Percentiles rank a stretch among this genome's conserved stretches.
Evolutionary conservation across 2,113 vertebrate species (phyloP).

Genomic region (Cheilinus undulatus): DNA sequence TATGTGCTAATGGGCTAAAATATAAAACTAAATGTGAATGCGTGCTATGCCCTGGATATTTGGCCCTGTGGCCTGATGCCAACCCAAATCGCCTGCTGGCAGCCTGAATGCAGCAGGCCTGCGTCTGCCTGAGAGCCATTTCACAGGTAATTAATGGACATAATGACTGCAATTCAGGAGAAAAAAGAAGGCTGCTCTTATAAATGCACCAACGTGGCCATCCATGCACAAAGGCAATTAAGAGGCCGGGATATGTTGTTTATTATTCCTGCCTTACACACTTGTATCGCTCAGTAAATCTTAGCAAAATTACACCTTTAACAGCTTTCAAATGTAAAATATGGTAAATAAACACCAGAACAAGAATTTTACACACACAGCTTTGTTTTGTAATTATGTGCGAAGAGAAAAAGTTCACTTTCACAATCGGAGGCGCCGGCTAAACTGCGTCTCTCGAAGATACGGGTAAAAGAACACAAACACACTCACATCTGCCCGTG

Average conservation of each 20-base stretch:
- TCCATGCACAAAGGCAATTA: slow-evolving; percentile 34
- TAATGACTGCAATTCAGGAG: slow-evolving; percentile 75
- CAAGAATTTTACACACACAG: no score
- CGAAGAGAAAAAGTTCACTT: no score
- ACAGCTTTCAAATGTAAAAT: no score
- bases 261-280: background rate
- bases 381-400: no score
- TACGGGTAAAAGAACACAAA: background rate
- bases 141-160: slow-evolving; percentile 85
- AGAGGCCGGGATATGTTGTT: background rate
- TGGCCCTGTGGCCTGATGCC: slow-evolving; percentile 50
- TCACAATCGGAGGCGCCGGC: background rate
- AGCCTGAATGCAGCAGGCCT: slow-evolving; percentile 46
- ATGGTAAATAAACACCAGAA: no score
- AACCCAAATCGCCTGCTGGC: slow-evolving; percentile 61
- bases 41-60: slow-evolving; percentile 32
- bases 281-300: slow-evolving; percentile 1
- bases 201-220: slow-evolving; percentile 42
- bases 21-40: slow-evolving; percentile 37
- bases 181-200: slow-evolving; percentile 9
- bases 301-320: no score
- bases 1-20: slow-evolving; percentile 34
- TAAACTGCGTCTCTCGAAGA: background rate
- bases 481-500: slow-evolving; percentile 26
- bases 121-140: slow-evolving; percentile 73